Evolutionary conservation across 2,113 vertebrate genomes (phyloP).

Genomic region (Hemichromis elongatus): DNA sequence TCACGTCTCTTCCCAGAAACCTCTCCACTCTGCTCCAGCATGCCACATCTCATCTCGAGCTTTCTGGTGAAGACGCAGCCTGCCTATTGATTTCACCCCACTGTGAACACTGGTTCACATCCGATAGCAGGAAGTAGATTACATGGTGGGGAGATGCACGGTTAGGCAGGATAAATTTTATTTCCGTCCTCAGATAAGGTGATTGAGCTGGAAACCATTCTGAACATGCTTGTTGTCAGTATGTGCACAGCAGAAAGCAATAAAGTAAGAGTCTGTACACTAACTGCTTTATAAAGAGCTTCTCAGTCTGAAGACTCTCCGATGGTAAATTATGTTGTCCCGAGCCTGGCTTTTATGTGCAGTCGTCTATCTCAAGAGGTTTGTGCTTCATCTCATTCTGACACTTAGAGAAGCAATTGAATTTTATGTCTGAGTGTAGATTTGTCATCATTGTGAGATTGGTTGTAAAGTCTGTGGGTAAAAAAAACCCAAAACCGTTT

Average conservation of each 20-base stretch:
- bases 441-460: background rate
- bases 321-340: background rate
- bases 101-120: conserved; percentile 32
- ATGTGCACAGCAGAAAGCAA: background rate
- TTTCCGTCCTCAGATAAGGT: conserved; percentile 39
- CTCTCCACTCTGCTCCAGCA: background rate
- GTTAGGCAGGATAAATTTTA: conserved; percentile 13
- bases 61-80: background rate
- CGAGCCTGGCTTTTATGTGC: background rate
- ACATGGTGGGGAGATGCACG: conserved; percentile 11
- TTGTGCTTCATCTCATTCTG: background rate
- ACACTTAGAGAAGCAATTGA: background rate
- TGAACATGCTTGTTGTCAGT: background rate
- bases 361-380: background rate
- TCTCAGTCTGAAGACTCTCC: background rate
- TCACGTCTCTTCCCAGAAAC: background rate
- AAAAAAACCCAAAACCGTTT: background rate
- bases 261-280: background rate
- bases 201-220: background rate
- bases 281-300: background rate
- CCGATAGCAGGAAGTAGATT: conserved; percentile 48
- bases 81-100: conserved; percentile 45
- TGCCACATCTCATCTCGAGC: conserved; percentile 15
- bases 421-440: background rate
- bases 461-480: background rate